Base-by-base conservation (phyloP, 35 echinoderm and acorn worm species). In the Ophiothrix spiculata region DNA sequence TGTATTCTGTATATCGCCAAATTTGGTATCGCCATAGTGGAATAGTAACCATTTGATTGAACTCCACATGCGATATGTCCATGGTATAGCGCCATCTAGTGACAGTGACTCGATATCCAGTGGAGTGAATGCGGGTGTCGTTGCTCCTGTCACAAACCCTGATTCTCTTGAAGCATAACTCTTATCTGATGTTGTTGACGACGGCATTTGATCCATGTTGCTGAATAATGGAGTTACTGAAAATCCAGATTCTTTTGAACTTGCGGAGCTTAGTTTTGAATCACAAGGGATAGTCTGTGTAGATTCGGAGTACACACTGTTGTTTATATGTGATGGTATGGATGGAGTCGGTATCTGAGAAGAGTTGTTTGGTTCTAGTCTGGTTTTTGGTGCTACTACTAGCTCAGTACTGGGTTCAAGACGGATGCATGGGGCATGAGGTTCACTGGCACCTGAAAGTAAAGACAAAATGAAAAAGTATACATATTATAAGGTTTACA, bases 371-470 rank as follows among this genome's bases (percentile, higher is more conserved):
- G 60, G 29, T 37, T 84, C 38, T 31, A 69, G 82, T 54, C 96
- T 84, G n/a, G 86, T 46, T 31, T 91, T 91, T 23, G 96, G 96
- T 10, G 83, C 83, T 15, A 99, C 90, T 35, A 91, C 40, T 25
- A 99, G 75, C 56, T 99, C 96, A 11, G 92, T 94, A 38, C 94
- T 94, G 14, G 85, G 96, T 56, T 99, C 92, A 74, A 99, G 73
- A 34, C 83, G 80, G 25, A 91, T 86, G 63, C 92, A 99, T 56
- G 83, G 76, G 40, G 86, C 90, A 42, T 78, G 39, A 32, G 94
- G 94, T 46, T 97, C 94, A 39, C 81, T 93, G 14, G 87, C 79
- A 75, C 78, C 94, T 97, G 83, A 74, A 79, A 78, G 1, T 23
- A 56, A 49, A 84, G 81, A 69, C 38, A 35, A 33, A 35, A n/a